These are phyloP conservation scores for Chiridota heheva DNA, from an alignment of 35 echinoderm and acorn worm species.

Conservation along the genomic window DNA sequence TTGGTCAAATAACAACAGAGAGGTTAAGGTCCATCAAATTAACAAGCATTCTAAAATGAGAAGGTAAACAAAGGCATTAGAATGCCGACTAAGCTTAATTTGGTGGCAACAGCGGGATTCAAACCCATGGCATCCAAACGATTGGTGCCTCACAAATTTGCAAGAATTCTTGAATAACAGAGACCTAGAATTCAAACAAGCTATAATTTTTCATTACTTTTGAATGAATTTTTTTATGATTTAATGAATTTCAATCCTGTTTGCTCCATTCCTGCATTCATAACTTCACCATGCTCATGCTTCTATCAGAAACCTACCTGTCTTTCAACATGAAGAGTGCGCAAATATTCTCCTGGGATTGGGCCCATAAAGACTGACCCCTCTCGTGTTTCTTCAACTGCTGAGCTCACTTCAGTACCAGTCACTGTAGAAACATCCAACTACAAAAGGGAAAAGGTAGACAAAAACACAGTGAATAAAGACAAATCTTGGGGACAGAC, in stretches of 20 bases:
- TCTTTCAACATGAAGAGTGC: conserved; percentile 23
- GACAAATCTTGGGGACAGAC: background rate
- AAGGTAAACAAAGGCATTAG: too few species aligned
- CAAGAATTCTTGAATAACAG: background rate
- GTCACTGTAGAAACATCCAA: conserved; percentile 10
- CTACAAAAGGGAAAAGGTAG: background rate
- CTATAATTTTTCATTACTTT: background rate
- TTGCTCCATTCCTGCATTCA: too few species aligned
- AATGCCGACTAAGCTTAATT: too few species aligned
- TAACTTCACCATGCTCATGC: too few species aligned
- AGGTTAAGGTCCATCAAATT: too few species aligned
- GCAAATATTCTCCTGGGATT: conserved; percentile 61
- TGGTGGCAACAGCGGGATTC: too few species aligned
- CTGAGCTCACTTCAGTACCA: conserved; percentile 19
- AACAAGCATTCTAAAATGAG: too few species aligned
- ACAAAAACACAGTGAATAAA: background rate
- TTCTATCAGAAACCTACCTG: conserved; percentile 39
- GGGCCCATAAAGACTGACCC: conserved; percentile 50
- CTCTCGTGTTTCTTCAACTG: background rate
- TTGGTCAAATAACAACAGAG: too few species aligned
- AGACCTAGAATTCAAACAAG: background rate
- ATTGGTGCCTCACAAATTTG: background rate
- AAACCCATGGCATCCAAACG: background rate
- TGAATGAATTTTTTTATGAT: background rate
- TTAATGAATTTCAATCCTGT: background rate